Conservation (phyloP, 2,113 vertebrate species). For the Sapayoa aenigma region DNA sequence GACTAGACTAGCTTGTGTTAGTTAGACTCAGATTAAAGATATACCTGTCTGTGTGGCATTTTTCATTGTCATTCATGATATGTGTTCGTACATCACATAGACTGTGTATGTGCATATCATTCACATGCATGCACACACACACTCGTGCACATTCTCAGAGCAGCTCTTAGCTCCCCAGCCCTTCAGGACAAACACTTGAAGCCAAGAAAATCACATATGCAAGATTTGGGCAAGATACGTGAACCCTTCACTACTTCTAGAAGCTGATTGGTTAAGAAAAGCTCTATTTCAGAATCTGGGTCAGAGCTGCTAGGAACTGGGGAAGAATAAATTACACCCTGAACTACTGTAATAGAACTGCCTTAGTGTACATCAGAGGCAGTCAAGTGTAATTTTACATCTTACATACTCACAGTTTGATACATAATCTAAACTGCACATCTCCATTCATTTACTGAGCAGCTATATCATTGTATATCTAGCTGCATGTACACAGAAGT, state of each 20-base stretch:
- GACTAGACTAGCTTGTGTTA: not conserved
- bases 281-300: not conserved
- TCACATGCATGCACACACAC: rapidly evolving
- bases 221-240: not conserved
- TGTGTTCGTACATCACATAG: too few species aligned
- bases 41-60: not conserved
- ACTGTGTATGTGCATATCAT: too few species aligned
- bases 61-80: not conserved
- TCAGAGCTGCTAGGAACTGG: not conserved
- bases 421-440: not conserved
- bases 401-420: not conserved
- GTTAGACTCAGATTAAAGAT: not conserved
- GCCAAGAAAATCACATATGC: not conserved
- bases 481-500: not conserved
- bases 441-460: not conserved
- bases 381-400: not conserved
- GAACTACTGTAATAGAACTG: not conserved
- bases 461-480: not conserved
- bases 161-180: not conserved
- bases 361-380: not conserved
- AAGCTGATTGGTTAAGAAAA: not conserved
- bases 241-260: not conserved
- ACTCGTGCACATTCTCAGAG: not conserved
- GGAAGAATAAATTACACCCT: not conserved
- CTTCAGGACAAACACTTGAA: not conserved